Percentiles rank a stretch among this genome's conserved stretches.
Evolutionary conservation across 64 coral and sea anemone genomes (phyloP).

Genomic region (Astreopora myriophthalma): DNA sequence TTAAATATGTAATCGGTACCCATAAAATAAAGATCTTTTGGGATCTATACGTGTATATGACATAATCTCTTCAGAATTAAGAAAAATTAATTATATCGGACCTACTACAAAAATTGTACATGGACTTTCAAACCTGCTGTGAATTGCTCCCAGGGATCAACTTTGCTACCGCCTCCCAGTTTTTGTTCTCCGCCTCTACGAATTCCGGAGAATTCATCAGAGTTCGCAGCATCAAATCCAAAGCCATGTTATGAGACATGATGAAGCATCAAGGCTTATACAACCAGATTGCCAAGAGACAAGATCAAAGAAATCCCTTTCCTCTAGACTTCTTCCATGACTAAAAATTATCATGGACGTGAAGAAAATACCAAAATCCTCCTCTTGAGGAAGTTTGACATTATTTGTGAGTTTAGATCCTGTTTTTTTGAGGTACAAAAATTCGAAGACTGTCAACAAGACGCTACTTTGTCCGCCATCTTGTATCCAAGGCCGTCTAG

Average conservation of each 20-base stretch:
- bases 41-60: no score
- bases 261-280: background rate
- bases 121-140: conserved; percentile 70
- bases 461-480: background rate
- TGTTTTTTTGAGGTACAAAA: background rate
- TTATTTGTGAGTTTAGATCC: no score
- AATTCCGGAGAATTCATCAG: conserved; percentile 88
- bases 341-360: background rate
- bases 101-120: background rate
- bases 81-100: no score
- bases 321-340: background rate
- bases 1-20: no score
- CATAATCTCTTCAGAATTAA: no score
- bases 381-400: background rate
- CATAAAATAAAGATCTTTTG: no score
- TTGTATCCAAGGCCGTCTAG: conserved; percentile 5
- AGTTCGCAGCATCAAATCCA: conserved; percentile 79
- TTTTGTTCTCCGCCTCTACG: conserved; percentile 72
- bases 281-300: background rate
- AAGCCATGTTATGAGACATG: conserved; percentile 65
- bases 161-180: conserved; percentile 80
- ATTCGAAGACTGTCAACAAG: background rate
- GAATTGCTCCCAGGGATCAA: conserved; percentile 77
- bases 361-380: background rate
- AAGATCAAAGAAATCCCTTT: background rate